Base-by-base conservation (phyloP, 2,113 vertebrate genomes). In the Tricholaema leucomelas region DNA sequence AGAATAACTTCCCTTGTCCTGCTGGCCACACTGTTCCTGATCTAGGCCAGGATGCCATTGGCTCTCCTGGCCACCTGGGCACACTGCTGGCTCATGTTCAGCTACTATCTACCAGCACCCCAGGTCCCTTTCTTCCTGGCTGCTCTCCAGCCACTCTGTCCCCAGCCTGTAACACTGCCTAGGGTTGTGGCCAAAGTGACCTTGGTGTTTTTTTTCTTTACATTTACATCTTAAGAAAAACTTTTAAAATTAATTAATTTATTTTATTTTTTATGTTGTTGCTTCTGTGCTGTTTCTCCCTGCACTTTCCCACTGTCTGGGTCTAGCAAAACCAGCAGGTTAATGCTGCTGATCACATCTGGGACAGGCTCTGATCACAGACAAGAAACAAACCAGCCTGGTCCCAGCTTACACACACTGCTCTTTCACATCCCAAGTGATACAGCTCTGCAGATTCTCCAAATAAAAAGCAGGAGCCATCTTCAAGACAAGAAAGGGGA, bases 281-380 rank as follows among this genome's bases (percentile, higher is more conserved):
- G 42, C 60, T 79, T 89, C 30, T 94, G 56, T 91, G 52, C 40
- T 85, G 7, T 92, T 95, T 91, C 63, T 81, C 50, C 64, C 66
- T 19, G 63, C 36, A 42, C 61, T 74, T 87, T 89, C 56, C 67
- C 40, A 12, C 16, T 74, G 38, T 44, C 24, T 71, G 75, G 52
- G 64, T 79, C 64, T 93, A 87, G 46, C 44, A 52, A 66, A 85
- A 52, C 74, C 81, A 79, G 19, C 71, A 89, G 74, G 56, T 89
- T 87, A 80, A 92, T 70, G 38, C 67, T 94, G 75, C 81, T 77
- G 60, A 70, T 94, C 74, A 55, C 67, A 66, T 66, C 60, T 79
- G 31, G 77, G 56, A 56, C 58, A 38, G 64, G 27, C 40, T 91
- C 35, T 88, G 40, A 36, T 92, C 66, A 21, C 71, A 85, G 59